These are phyloP conservation scores for Varroa destructor DNA, from an alignment of 1,140 invertebrate genomes.

Conservation along the genomic window DNA sequence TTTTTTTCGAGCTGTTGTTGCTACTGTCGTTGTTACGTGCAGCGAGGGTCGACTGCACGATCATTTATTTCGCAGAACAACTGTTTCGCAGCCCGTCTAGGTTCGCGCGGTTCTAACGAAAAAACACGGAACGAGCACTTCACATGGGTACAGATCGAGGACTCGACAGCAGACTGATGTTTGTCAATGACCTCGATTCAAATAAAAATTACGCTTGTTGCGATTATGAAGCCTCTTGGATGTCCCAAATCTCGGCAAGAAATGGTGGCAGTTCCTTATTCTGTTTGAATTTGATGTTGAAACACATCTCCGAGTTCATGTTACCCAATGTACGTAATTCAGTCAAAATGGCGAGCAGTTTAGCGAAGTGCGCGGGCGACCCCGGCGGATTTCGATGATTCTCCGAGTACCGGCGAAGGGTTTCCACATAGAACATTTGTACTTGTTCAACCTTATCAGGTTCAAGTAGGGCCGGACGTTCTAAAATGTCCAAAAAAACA, in stretches of 20 bases:
- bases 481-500: slow-evolving; percentile 46
- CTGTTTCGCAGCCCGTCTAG: no score
- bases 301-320: slow-evolving; percentile 91
- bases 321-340: slow-evolving; percentile 86
- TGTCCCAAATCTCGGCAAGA: slow-evolving; percentile 90
- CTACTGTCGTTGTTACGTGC: no score
- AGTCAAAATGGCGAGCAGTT: slow-evolving; percentile 76
- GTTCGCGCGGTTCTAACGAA: no score
- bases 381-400: slow-evolving; percentile 55
- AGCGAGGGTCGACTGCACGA: no score
- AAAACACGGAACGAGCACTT: no score
- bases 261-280: slow-evolving; percentile 86
- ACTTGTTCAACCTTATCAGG: slow-evolving; percentile 84
- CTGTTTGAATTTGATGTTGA: slow-evolving; percentile 83
- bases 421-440: slow-evolving; percentile 86
- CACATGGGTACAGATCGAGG: no score
- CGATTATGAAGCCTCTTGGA: slow-evolving; percentile 39
- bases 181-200: no score
- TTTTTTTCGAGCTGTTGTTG: no score
- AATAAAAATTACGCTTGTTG: no score
- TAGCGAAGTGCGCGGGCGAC: slow-evolving; percentile 64
- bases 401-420: slow-evolving; percentile 67
- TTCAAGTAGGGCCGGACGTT: slow-evolving; percentile 74
- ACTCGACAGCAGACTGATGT: no score
- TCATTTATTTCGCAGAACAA: no score